Evolutionary conservation across 2,113 vertebrate species (phyloP).

Genomic region (Ceyx cyanopectus): DNA sequence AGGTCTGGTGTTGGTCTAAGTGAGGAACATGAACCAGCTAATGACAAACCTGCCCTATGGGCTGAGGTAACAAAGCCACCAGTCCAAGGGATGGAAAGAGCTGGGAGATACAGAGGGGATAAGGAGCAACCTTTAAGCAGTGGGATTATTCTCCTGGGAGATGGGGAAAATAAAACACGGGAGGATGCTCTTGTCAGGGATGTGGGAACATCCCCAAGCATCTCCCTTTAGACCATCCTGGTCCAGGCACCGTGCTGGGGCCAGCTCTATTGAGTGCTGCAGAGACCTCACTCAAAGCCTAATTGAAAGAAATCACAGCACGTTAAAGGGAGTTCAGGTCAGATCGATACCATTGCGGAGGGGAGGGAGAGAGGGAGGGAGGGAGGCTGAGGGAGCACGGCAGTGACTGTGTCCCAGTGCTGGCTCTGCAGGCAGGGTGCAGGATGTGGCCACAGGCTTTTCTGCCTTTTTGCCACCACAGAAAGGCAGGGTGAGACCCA

Average conservation of each 20-base stretch:
- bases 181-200: neutral
- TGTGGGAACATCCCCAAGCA: neutral
- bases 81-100: neutral
- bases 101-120: neutral
- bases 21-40: neutral
- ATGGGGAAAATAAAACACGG: neutral
- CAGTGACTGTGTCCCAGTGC: neutral
- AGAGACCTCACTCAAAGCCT: neutral
- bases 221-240: neutral
- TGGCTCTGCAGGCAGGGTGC: neutral
- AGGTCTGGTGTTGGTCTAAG: neutral
- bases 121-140: neutral
- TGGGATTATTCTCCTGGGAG: neutral
- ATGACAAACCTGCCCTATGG: neutral
- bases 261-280: neutral
- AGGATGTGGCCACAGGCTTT: fast-evolving
- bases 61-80: neutral
- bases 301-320: constrained; percentile 62
- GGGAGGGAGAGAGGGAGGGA: neutral
- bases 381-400: fast-evolving
- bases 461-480: fast-evolving
- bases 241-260: neutral
- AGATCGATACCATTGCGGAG: neutral
- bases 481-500: neutral
- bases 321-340: constrained; percentile 15